A percentile compares a stretch with the other conserved stretches of the same genome.
These are phyloP conservation scores for Scatophagus argus DNA, from an alignment of 2,113 vertebrate species.

Conservation along the genomic window DNA sequence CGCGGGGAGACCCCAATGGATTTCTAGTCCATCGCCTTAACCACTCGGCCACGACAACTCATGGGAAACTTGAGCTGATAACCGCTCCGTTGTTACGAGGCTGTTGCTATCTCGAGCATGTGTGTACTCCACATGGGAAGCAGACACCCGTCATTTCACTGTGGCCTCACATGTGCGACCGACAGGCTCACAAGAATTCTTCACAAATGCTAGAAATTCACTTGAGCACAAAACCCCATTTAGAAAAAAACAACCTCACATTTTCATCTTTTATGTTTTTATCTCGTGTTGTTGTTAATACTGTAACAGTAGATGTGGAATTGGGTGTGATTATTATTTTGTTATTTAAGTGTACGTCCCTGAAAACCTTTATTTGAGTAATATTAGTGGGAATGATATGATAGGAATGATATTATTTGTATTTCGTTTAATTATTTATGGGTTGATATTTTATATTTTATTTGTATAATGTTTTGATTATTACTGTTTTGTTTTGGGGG, in stretches of 20 bases:
- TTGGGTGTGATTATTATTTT: no score
- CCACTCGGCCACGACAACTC: constrained; percentile 80
- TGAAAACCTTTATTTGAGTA: no score
- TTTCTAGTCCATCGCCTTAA: constrained; percentile 94
- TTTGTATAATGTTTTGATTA: no score
- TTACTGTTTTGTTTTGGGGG: no score
- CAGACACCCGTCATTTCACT: constrained; percentile 27
- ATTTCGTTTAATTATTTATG: no score
- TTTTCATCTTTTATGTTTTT: neutral
- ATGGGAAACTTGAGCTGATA: rapidly evolving
- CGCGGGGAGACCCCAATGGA: constrained; percentile 94
- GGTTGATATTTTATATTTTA: no score
- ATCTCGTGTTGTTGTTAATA: no score
- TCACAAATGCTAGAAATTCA: neutral
- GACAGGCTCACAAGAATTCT: neutral
- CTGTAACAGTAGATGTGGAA: no score
- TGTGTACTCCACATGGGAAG: constrained; percentile 30
- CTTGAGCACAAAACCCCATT: neutral
- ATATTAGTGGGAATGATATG: no score
- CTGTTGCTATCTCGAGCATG: neutral
- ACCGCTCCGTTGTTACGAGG: neutral
- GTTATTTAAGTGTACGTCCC: no score
- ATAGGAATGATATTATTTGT: no score
- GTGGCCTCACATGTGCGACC: neutral
- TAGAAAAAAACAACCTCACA: no score